Conservation (phyloP, 2,113 vertebrate species). For the Bombycilla garrulus region DNA sequence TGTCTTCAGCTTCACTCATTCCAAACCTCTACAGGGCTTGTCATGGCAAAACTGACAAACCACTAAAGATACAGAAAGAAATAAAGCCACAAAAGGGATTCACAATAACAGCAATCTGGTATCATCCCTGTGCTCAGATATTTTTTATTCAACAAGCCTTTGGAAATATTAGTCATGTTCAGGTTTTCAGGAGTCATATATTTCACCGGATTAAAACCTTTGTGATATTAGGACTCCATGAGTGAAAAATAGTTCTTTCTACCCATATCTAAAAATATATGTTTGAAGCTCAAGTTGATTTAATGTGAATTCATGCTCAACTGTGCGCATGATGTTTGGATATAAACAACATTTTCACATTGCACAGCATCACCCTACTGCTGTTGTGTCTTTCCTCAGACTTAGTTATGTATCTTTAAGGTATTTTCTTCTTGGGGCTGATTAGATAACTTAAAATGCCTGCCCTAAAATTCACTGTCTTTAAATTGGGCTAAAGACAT, state of each 20-base stretch:
- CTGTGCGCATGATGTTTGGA: neutral
- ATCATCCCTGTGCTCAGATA: neutral
- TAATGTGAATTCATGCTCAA: slow-evolving; percentile 38
- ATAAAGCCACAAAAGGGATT: neutral
- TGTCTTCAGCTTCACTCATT: neutral
- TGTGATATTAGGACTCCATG: neutral
- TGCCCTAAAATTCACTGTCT: neutral
- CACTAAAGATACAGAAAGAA: neutral
- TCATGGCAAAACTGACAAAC: neutral
- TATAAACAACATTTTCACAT: slow-evolving; percentile 33
- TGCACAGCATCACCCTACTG: neutral
- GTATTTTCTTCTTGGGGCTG: neutral
- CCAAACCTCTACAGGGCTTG: neutral
- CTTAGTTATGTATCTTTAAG: neutral
- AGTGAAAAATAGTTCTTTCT: slow-evolving; percentile 13
- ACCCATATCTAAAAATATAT: neutral
- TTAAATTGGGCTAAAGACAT: neutral
- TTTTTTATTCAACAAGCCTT: neutral
- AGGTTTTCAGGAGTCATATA: neutral
- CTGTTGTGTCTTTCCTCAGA: neutral
- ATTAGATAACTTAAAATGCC: neutral
- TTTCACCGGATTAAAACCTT: neutral
- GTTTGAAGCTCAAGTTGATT: neutral
- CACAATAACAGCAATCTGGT: neutral
- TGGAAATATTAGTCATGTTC: neutral